A percentile compares a stretch with the other conserved stretches of the same genome.
Evolutionary conservation across 2,113 vertebrate species (phyloP).

Genomic region (Bubo scandiacus): DNA sequence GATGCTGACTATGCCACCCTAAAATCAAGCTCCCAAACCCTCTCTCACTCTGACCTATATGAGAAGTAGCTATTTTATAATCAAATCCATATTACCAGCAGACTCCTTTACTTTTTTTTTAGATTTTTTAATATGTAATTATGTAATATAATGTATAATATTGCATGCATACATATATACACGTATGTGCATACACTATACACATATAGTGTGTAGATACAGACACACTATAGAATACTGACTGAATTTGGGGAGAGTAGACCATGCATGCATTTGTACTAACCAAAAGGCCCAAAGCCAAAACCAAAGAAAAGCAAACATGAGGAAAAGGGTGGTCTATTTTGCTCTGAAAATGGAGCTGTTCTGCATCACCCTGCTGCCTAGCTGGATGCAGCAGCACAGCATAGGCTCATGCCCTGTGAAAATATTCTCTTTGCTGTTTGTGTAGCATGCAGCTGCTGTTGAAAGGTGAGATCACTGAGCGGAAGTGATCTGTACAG

Average conservation of each 20-base stretch:
- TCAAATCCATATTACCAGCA: neutral
- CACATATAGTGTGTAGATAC: too few relatives aligned
- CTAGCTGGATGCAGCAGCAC: neutral
- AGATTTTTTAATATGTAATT: neutral
- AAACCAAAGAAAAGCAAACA: neutral
- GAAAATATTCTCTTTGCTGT: neutral
- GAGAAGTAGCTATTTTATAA: neutral
- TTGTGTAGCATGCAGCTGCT: neutral
- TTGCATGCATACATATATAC: accelerated
- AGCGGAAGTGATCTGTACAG: neutral
- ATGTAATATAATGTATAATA: neutral
- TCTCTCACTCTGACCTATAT: neutral
- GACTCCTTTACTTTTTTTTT: neutral
- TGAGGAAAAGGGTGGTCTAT: neutral
- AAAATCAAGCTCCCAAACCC: neutral
- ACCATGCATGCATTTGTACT: neutral
- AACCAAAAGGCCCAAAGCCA: neutral
- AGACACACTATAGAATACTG: neutral
- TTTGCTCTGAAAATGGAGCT: neutral
- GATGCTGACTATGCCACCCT: neutral
- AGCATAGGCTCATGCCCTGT: neutral
- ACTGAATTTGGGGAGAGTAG: neutral
- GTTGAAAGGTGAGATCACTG: neutral
- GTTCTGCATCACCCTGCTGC: neutral
- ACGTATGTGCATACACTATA: too few relatives aligned